Conservation (phyloP, 1,140 invertebrate species). For the Anagrus nilaparvatae region DNA sequence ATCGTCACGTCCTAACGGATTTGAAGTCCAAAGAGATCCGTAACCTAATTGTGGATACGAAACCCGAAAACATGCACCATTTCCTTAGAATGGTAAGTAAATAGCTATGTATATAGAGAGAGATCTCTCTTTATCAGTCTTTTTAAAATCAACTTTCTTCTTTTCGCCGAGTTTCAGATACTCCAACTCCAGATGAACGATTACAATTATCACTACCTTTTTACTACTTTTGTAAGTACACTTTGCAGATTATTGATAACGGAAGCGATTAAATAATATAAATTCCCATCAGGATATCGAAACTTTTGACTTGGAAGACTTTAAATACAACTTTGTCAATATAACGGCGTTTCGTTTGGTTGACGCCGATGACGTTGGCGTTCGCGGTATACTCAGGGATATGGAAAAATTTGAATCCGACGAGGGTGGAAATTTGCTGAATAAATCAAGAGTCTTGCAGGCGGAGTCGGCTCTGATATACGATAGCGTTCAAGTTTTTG, state of each 20-base stretch:
- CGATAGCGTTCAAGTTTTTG: constrained; percentile 69
- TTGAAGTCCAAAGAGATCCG: constrained; percentile 51
- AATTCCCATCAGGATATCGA: constrained; percentile 46
- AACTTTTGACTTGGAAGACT: constrained; percentile 53
- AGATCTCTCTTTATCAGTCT: background rate
- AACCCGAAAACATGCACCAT: constrained; percentile 46
- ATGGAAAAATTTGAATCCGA: constrained; percentile 53
- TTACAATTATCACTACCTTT: constrained; percentile 60
- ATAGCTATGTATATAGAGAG: background rate
- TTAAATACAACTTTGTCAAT: constrained; percentile 57
- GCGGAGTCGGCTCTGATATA: constrained; percentile 69
- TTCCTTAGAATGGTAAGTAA: constrained; percentile 49
- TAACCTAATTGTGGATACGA: constrained; percentile 52
- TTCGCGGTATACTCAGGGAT: constrained; percentile 47
- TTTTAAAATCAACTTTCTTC: constrained; percentile 11
- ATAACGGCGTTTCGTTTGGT: constrained; percentile 56
- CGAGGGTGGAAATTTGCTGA: constrained; percentile 42
- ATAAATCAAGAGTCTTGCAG: constrained; percentile 51
- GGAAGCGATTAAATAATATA: too few relatives aligned
- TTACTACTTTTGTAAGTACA: constrained; percentile 58
- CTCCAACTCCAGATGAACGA: constrained; percentile 58
- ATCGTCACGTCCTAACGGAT: constrained; percentile 48
- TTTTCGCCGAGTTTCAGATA: constrained; percentile 39
- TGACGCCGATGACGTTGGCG: constrained; percentile 45
- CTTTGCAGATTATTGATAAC: background rate